These are phyloP conservation scores for Centropyge bicolor DNA, from an alignment of 2,797 vertebrate species.

Conservation along the genomic window DNA sequence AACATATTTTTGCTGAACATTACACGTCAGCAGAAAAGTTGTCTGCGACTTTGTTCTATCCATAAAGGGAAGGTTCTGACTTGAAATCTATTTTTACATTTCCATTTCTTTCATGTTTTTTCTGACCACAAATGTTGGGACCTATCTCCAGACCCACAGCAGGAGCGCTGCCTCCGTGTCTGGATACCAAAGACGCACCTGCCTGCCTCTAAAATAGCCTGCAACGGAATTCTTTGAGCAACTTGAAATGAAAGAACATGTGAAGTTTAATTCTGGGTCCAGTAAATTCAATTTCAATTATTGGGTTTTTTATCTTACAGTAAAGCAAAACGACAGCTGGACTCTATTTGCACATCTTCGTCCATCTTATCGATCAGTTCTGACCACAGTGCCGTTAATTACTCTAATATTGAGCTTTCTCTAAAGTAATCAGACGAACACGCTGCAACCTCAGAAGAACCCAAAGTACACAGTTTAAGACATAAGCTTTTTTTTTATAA, in stretches of 20 bases:
- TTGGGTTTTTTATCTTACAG: slow-evolving; percentile 10
- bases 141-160: slow-evolving; percentile 57
- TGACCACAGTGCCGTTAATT: slow-evolving; percentile 14
- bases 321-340: slow-evolving; percentile 20
- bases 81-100: slow-evolving; percentile 60
- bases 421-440: slow-evolving; percentile 2
- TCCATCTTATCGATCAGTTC: slow-evolving; percentile 16
- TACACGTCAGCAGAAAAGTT: neutral
- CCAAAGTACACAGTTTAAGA: slow-evolving; percentile 9
- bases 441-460: neutral
- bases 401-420: slow-evolving; percentile 12
- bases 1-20: neutral
- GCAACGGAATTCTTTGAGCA: slow-evolving; percentile 49
- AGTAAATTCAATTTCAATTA: slow-evolving; percentile 26
- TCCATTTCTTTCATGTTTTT: slow-evolving; percentile 69
- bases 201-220: slow-evolving; percentile 69
- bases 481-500: neutral
- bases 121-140: slow-evolving; percentile 61
- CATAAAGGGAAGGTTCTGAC: slow-evolving; percentile 14
- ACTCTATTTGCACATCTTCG: slow-evolving; percentile 10
- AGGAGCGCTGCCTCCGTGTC: slow-evolving; percentile 74
- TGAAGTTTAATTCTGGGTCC: slow-evolving; percentile 7
- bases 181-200: slow-evolving; percentile 75
- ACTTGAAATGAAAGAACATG: slow-evolving; percentile 22
- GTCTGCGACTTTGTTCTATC: neutral